Evolutionary conservation across 1,140 invertebrate species (phyloP).

Genomic region (Drosophila sp.): DNA sequence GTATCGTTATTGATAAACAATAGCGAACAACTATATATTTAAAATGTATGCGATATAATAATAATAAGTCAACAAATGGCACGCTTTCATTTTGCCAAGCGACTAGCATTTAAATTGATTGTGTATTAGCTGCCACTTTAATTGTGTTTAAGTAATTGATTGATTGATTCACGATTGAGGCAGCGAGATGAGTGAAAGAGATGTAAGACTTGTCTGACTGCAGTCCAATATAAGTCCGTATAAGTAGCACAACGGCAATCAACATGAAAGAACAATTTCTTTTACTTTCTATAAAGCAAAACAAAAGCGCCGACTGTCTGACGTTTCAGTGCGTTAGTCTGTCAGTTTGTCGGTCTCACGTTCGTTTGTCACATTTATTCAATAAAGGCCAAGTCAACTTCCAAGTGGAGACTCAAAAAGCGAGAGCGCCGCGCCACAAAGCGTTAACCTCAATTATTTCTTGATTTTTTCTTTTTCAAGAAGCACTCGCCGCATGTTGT

Average conservation of each 20-base stretch:
- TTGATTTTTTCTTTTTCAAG: constrained; percentile 43
- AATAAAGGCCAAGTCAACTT: constrained; percentile 75
- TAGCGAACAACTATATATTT: neutral
- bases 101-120: constrained; percentile 53
- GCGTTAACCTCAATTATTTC: constrained; percentile 74
- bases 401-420: constrained; percentile 64
- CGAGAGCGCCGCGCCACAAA: constrained; percentile 69
- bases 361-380: constrained; percentile 80
- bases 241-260: constrained; percentile 68
- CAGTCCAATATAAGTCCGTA: constrained; percentile 20
- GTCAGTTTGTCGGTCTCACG: constrained; percentile 58
- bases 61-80: constrained; percentile 37
- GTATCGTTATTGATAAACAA: constrained; percentile 50
- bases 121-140: constrained; percentile 38
- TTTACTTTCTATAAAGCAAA: constrained; percentile 81
- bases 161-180: constrained; percentile 51
- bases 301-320: constrained; percentile 58
- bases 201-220: constrained; percentile 13
- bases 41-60: neutral
- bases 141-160: constrained; percentile 70
- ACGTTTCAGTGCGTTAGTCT: constrained; percentile 35
- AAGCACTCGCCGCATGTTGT: constrained; percentile 70
- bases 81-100: constrained; percentile 69
- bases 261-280: constrained; percentile 74
- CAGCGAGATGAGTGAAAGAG: constrained; percentile 22